Evolutionary conservation across 1,140 invertebrate species (phyloP).

Genomic region (Eupristina koningsbergeri): DNA sequence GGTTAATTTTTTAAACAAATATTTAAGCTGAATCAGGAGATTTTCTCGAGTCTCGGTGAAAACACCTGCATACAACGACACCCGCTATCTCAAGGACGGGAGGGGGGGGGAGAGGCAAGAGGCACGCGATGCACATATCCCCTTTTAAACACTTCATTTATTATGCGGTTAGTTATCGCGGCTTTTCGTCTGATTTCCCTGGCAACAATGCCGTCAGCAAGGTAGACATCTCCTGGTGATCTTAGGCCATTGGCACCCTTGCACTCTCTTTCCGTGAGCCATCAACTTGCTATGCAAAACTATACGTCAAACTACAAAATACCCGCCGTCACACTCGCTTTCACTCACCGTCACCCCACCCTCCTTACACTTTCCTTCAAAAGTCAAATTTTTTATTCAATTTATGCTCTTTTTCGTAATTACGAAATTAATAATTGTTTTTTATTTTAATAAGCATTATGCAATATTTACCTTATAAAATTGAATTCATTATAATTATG

Average conservation of each 20-base stretch:
- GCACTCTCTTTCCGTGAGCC: slow-evolving; percentile 61
- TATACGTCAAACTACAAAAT: slow-evolving; percentile 66
- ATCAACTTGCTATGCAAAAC: slow-evolving; percentile 62
- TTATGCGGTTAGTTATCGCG: slow-evolving; percentile 74
- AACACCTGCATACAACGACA: not conserved
- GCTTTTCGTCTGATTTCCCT: slow-evolving; percentile 74
- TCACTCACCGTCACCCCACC: slow-evolving; percentile 39
- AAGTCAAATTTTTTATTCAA: slow-evolving; percentile 25
- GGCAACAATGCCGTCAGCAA: slow-evolving; percentile 71
- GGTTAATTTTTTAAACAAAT: not conserved
- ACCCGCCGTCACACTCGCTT: slow-evolving; percentile 28
- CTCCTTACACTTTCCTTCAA: not conserved
- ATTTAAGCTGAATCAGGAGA: slow-evolving; percentile 25
- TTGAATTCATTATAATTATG: too few relatives aligned
- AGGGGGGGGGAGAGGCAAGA: slow-evolving; percentile 22
- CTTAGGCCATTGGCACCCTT: slow-evolving; percentile 51
- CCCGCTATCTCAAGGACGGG: not conserved
- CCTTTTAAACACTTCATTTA: slow-evolving; percentile 72
- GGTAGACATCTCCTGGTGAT: slow-evolving; percentile 57
- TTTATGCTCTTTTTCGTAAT: slow-evolving; percentile 20
- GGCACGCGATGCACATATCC: slow-evolving; percentile 61
- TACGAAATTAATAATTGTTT: too few relatives aligned
- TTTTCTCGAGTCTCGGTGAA: not conserved
- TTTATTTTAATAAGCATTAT: too few relatives aligned
- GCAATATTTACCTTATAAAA: too few relatives aligned